Evolutionary conservation across 2,888 invertebrate species (phyloP).

Genomic region (Priocnemis perturbator): DNA sequence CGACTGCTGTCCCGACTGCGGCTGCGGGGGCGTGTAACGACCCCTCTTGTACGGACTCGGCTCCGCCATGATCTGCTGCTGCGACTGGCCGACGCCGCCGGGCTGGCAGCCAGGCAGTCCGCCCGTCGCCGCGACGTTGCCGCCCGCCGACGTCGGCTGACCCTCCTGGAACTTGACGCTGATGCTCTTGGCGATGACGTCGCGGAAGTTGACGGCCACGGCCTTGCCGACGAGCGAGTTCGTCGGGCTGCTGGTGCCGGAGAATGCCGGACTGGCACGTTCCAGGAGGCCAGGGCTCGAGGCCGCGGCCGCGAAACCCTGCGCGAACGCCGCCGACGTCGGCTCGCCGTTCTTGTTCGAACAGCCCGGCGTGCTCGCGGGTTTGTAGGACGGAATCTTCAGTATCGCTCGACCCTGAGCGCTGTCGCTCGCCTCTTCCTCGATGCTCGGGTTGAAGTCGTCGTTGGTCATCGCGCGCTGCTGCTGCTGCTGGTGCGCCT

Average conservation of each 20-base stretch:
- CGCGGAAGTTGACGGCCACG: constrained; percentile 84
- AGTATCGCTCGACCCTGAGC: constrained; percentile 82
- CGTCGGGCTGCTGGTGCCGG: constrained; percentile 77
- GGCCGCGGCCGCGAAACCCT: constrained; percentile 64
- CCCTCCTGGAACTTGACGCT: constrained; percentile 87
- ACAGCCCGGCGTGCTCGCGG: constrained; percentile 74
- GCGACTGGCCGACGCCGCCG: constrained; percentile 77
- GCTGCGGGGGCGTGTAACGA: constrained; percentile 71
- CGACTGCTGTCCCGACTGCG: constrained; percentile 63
- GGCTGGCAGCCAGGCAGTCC: constrained; percentile 68
- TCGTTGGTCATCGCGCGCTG: constrained; percentile 75
- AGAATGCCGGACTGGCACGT: constrained; percentile 76
- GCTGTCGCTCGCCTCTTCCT: constrained; percentile 73
- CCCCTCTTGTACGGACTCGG: constrained; percentile 74
- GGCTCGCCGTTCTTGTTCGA: constrained; percentile 71
- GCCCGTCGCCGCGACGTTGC: constrained; percentile 69
- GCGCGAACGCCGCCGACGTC: constrained; percentile 64
- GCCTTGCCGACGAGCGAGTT: constrained; percentile 76
- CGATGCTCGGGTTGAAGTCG: constrained; percentile 73
- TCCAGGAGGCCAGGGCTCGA: constrained; percentile 75
- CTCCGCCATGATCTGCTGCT: constrained; percentile 76
- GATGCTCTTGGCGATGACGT: constrained; percentile 94
- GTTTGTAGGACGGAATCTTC: constrained; percentile 95
- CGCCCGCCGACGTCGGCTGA: constrained; percentile 69
- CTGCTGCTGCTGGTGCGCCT: constrained; percentile 46